Evolutionary conservation across 2,797 vertebrate genomes (phyloP).

Genomic region (Chelonia mydas): DNA sequence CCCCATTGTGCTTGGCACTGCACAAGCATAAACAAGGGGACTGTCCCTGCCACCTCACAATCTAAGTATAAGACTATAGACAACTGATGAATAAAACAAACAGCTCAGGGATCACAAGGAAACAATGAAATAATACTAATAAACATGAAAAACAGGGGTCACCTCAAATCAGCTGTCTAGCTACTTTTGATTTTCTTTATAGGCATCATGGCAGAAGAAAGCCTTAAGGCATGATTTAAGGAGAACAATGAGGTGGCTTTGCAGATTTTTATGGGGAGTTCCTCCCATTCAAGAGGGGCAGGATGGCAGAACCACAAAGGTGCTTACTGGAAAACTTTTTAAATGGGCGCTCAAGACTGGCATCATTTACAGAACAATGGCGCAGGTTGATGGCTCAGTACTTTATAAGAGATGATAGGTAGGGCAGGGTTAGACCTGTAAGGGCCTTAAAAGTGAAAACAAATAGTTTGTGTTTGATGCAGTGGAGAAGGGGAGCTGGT

Average conservation of each 20-base stretch:
- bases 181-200: background rate
- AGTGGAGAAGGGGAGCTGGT: background rate
- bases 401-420: background rate
- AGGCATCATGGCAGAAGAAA: background rate
- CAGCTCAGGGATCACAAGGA: background rate
- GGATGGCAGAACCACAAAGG: background rate
- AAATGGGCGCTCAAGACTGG: accelerated
- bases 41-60: background rate
- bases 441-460: background rate
- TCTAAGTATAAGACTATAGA: background rate
- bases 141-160: background rate
- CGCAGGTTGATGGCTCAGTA: background rate
- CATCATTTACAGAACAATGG: accelerated
- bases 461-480: background rate
- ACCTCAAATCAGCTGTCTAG: conserved; percentile 8
- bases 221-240: background rate
- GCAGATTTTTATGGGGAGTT: background rate
- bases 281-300: background rate
- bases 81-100: background rate
- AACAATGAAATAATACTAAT: background rate
- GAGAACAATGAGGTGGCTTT: background rate
- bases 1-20: background rate
- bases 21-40: background rate
- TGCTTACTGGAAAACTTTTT: background rate
- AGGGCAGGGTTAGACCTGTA: background rate